These are phyloP conservation scores for Homalodisca vitripennis DNA, from an alignment of 1,140 invertebrate genomes.

Conservation along the genomic window DNA sequence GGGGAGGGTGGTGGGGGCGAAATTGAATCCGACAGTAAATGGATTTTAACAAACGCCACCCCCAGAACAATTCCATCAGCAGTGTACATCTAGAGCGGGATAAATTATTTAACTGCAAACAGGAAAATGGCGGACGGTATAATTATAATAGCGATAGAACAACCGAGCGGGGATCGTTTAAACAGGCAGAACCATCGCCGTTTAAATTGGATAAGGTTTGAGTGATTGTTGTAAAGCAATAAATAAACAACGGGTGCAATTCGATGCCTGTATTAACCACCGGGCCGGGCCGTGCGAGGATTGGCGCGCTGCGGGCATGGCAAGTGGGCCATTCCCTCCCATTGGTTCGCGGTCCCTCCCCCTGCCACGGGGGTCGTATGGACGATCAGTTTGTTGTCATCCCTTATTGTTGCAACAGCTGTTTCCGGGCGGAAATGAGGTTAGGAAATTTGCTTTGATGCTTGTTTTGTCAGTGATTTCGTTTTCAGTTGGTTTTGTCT, in stretches of 20 bases:
- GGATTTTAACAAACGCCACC: conserved; percentile 17
- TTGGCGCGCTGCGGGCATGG: not conserved
- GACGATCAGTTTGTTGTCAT: not conserved
- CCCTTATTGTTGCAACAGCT: conserved; percentile 6
- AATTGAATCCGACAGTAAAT: conserved; percentile 15
- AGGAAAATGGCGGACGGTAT: conserved; percentile 9
- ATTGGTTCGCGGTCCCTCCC: not conserved
- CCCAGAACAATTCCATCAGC: not conserved
- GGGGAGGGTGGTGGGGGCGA: not conserved
- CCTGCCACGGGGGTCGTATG: not conserved
- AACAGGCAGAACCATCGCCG: conserved; percentile 10
- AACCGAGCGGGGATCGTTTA: not conserved
- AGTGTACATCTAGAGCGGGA: not conserved
- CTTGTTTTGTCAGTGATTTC: no score
- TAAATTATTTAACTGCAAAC: conserved; percentile 18
- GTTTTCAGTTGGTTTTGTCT: no score
- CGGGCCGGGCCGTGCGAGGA: not conserved
- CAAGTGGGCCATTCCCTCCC: not conserved
- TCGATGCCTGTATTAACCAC: conserved; percentile 17
- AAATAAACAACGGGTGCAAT: conserved; percentile 17
- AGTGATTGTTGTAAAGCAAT: conserved; percentile 13
- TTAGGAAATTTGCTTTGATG: no score
- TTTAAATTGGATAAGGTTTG: conserved; percentile 11
- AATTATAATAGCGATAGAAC: not conserved
- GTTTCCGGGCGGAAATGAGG: no score